phyloP scores from a whole-genome alignment of 2,113 vertebrate genomes.

The Cephalopholis sonnerati region DNA sequence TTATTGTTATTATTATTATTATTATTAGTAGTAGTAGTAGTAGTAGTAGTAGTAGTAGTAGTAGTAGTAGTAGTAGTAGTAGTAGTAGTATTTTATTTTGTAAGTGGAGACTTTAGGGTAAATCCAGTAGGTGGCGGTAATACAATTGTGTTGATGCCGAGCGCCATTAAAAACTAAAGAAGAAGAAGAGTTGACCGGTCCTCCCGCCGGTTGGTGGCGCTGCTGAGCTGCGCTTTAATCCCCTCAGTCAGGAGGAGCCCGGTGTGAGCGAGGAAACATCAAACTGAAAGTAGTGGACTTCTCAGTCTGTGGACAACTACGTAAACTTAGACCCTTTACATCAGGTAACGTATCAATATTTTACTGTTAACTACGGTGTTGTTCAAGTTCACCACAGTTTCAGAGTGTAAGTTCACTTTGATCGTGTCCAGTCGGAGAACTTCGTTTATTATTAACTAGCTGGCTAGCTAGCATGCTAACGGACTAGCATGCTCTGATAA shows the following conservation, averaged over 20 bases:
- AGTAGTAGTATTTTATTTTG: too few relatives aligned
- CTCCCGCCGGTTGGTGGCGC: constrained; percentile 53
- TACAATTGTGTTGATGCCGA: too few relatives aligned
- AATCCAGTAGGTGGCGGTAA: too few relatives aligned
- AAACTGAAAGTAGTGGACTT: constrained; percentile 69
- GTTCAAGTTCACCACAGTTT: neutral
- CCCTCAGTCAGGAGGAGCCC: neutral
- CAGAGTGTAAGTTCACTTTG: neutral
- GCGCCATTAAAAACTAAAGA: too few relatives aligned
- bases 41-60: too few relatives aligned
- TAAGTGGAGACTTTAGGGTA: too few relatives aligned
- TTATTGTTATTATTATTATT: too few relatives aligned
- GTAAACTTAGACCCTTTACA: neutral
- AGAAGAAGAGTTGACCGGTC: constrained; percentile 1
- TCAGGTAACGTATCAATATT: constrained; percentile 17
- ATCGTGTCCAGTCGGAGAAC: fast-evolving
- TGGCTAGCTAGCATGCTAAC: constrained; percentile 47
- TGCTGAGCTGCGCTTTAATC: constrained; percentile 1
- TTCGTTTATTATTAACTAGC: neutral
- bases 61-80: too few relatives aligned
- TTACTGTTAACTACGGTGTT: fast-evolving
- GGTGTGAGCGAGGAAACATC: constrained; percentile 46
- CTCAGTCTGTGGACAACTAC: neutral
- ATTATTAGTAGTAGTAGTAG: too few relatives aligned
- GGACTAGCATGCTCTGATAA: constrained; percentile 64